Base-by-base conservation (phyloP, 2,888 invertebrate species). In the Rapana venosa region DNA sequence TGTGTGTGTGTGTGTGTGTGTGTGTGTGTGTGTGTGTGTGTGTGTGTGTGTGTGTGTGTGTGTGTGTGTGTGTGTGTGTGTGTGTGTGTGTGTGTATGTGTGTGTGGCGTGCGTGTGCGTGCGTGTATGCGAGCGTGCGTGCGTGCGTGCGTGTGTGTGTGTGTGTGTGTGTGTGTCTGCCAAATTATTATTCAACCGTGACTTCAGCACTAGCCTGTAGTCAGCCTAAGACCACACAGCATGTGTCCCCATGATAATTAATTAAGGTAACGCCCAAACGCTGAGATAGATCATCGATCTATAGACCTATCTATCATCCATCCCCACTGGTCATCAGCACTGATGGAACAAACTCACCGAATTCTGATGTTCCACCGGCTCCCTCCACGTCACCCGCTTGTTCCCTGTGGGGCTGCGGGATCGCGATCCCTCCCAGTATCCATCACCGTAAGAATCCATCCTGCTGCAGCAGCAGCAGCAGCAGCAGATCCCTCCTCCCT, bases 331-430 rank as follows among this genome's bases (percentile, higher is more conserved):
- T 8, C 47, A 47, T 47, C 47, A 47, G 47, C 47, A 47, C 47
- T 47, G 47, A 47, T n/a, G n/a, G 5, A 26, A 77, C 77, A n/a
- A 26, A 87, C 87, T 87, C 70, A 88, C 88, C 30, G 83, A 85
- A 22, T 88, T 88, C 66, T 91, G 90, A 26, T 92, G 92, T 70
- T 94, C 94, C 36, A 95, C 92, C 0, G 95, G 95, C 36, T 95
- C 94, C 87, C 94, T 94, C 94, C 94, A 95, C 17, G 95, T 95
- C 22, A 95, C 95, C 77, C 94, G 93, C 89, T 92, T 92, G 30
- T 91, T 91, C 26, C 91, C 90, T 35, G 87, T 81, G 30, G 91
- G 83, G 26, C 91, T 88, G 20, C 88, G 77, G 36, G 88, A 81
- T 30, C 87, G 86, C 17, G 84, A 84, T 17, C 89, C 89, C 13